Base-by-base conservation (phyloP, 2,888 invertebrate species). In the Standfussiana lucernea region DNA sequence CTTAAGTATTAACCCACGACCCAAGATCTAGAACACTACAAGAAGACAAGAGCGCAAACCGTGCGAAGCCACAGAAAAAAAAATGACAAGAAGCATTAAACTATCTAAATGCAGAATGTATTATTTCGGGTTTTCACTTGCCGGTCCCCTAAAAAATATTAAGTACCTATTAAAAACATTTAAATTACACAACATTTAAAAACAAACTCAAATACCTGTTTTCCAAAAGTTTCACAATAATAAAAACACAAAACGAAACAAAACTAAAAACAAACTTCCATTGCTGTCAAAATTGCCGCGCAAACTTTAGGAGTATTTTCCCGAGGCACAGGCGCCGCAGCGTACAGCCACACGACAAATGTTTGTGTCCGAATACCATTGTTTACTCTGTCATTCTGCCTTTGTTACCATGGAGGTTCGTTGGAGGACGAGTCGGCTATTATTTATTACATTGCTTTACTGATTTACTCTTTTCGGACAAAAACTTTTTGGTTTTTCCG, bases 281-380 rank as follows among this genome's bases (percentile, higher is more conserved):
- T 86, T 69, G 67, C 83, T 79, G 84, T 88, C 86, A 84, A 88
- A 89, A 85, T 88, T 90, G 88, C 88, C 92, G 90, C 90, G 89
- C 80, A 79, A 88, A 88, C 80, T 91, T 89, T 89, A 66, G 50
- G 80, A 67, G 75, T 86, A 86, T 88, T 90, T 92, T 91, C 90
- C 78, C 77, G 81, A 79, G 86, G 88, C 91, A 87, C 88, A 86
- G 89, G 88, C 91, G 87, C 71, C 87, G 87, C 85, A 88, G 85
- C 90, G 91, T 91, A 87, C 93, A 89, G 90, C 90, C 91, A 75
- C 88, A 89, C 91, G 89, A 91, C 92, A 90, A 92, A 90, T 91
- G 93, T 92, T 93, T 92, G 89, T 85, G 83, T 88, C 86, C 86
- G 85, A 75, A 80, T 76, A 86, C 83, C 73, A 89, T 81, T 88